Conservation (phyloP, 2,888 invertebrate species). For the Poecilobothrus nobilitatus region DNA sequence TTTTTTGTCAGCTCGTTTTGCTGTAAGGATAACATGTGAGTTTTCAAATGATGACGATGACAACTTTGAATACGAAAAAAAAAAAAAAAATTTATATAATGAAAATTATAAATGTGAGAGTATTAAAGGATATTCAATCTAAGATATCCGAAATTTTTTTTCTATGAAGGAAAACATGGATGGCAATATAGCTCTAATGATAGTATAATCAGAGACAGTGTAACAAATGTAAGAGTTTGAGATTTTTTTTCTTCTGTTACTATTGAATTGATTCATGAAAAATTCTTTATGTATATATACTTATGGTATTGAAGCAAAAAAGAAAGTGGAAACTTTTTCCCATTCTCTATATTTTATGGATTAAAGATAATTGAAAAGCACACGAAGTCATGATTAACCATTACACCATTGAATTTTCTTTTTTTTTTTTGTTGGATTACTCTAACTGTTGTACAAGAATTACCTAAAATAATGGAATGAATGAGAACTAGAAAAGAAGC, state of each 20-base stretch:
- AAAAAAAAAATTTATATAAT: background rate
- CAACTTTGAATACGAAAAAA: background rate
- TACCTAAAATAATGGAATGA: background rate
- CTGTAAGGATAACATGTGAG: background rate
- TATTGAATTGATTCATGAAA: too few species aligned
- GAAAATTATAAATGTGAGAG: background rate
- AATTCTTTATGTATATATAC: too few species aligned
- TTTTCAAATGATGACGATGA: slow-evolving; percentile 1
- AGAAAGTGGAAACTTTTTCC: too few species aligned
- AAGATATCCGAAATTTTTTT: background rate
- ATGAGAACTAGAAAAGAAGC: background rate
- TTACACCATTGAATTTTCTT: background rate
- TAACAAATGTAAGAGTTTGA: background rate
- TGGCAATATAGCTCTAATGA: background rate
- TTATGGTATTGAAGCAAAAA: too few species aligned
- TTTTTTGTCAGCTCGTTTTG: too few species aligned
- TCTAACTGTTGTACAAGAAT: too few species aligned
- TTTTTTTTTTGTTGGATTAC: too few species aligned
- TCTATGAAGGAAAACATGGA: too few species aligned
- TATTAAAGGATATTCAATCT: background rate
- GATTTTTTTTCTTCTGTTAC: background rate
- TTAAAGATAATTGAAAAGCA: background rate
- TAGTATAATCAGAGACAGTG: background rate
- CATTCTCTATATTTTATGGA: background rate
- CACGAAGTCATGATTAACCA: background rate